Base-by-base conservation (phyloP, 2,797 vertebrate genomes). In the Chaunax sp. region DNA sequence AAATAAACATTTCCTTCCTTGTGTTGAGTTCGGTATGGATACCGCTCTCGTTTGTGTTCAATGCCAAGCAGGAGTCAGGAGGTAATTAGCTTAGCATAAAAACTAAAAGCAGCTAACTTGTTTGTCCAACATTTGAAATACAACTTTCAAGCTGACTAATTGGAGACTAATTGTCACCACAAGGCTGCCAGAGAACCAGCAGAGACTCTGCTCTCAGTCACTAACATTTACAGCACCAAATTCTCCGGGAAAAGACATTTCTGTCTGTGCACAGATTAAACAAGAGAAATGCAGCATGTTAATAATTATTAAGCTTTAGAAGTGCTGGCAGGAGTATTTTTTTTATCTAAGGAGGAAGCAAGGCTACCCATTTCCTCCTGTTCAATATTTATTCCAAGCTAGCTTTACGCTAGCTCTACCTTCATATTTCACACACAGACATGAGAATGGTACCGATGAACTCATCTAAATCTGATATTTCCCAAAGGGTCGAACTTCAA, bases 71-170 rank as follows among this genome's bases (percentile, higher is more conserved):
- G 40, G n/a, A 23, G 20, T 33, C 18, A 3, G 20, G 25, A 4
- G 19, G 12, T 0, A 3, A 11, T 49, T 46, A 58, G 44, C 37
- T 63, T 52, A 52, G 53, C 64, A 53, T 46, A 28, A 41, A 46
- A 11, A 33, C 33, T 33, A 12, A 6, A 46, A 44, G 22, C 7
- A 19, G 12, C 2, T 20, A 30, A 2, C 28, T 30, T 30, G 5
- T 30, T 9, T 5, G 28, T 30, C 28, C 28, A 30, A 30, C 28
- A 30, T 30, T 30, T 30, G 28, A 2, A 30, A 9, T 30, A 5
- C 28, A 30, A 30, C n/a, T n/a, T n/a, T n/a, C n/a, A n/a, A n/a
- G n/a, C n/a, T n/a, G n/a, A n/a, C n/a, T n/a, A n/a, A n/a, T n/a
- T n/a, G n/a, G n/a, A n/a, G n/a, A n/a, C n/a, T n/a, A n/a, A n/a